Evolutionary conservation across 2,797 vertebrate genomes (phyloP), one percentile per base, ranked within the genome.

Genomic region (Ibycter americanus): DNA sequence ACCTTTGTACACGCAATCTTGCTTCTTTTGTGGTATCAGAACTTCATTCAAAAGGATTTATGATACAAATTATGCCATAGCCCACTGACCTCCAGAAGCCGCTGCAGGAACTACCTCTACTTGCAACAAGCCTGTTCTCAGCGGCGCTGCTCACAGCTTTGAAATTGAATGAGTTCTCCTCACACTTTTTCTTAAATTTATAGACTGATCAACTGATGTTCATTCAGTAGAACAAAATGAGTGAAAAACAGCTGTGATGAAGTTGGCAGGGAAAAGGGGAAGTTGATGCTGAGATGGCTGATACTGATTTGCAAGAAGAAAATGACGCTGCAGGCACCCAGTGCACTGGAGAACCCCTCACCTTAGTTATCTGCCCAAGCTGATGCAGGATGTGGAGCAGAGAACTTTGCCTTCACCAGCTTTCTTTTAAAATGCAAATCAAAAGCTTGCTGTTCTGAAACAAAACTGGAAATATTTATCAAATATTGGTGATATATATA

Each of bases 291-390:
- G 8, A 74, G 54, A 10, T 8, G 6, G 46, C 40, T 86, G 17
- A 5, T 3, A 3, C 5, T 2, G 15, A 55, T 21, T 6, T 34
- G 29, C 1, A 3, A 61, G 40, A 11, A 42, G 34, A 38, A n/a
- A 26, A 14, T 0, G 12, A 15, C 0, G 3, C 4, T 3, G 17
- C 8, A 2, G 5, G 27, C 6, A 9, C 5, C 10, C 7, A 6
- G 8, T 2, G 0, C 12, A 0, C 19, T 3, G 3, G 12, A 25
- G 40, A 17, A 16, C 4, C 5, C 46, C 19, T 42, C 4, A 4
- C 11, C 81, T 22, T 15, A 1, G 40, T 6, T 49, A n/a, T 8
- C 26, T 13, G 44, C 1, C 0, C n/a, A 88, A 63, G 58, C 40
- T 26, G 31, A 18, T 4, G 11, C 1, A 0, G 29, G 23, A 12